Conservation (phyloP, 2,113 vertebrate genomes). For the Archocentrus centrarchus region DNA sequence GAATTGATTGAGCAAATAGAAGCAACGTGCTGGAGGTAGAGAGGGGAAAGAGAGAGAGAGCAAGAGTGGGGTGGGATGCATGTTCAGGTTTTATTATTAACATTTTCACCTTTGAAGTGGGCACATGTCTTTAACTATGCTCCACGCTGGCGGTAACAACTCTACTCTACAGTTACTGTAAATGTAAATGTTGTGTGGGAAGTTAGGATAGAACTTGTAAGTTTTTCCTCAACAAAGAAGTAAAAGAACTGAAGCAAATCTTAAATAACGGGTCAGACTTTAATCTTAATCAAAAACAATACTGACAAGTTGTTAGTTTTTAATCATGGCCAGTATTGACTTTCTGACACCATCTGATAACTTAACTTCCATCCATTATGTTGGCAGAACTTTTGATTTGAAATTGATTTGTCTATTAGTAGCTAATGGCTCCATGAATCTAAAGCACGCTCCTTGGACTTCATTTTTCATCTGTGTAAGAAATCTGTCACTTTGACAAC, state of each 20-base stretch:
- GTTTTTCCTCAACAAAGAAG: neutral
- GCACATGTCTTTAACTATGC: neutral
- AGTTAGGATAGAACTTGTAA: neutral
- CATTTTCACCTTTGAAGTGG: neutral
- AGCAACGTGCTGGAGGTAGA: constrained; percentile 38
- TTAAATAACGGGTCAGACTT: neutral
- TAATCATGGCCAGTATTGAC: constrained; percentile 22
- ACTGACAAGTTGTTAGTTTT: neutral
- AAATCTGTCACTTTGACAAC: constrained; percentile 41
- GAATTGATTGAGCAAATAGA: constrained; percentile 74
- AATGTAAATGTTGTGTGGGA: neutral
- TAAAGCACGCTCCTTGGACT: constrained; percentile 29
- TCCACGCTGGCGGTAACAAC: neutral
- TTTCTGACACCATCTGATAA: constrained; percentile 36
- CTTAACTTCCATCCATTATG: constrained; percentile 53
- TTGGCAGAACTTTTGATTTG: constrained; percentile 51
- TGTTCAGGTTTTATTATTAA: constrained; percentile 3
- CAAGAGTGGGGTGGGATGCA: neutral
- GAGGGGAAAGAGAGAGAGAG: neutral
- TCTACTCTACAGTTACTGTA: neutral
- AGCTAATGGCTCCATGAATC: constrained; percentile 48
- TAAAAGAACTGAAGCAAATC: neutral
- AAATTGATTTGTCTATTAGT: constrained; percentile 63
- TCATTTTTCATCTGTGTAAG: constrained; percentile 35
- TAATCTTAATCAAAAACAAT: constrained; percentile 6